Evolutionary conservation across 2,797 vertebrate species (phyloP), one percentile per base, ranked within the genome.

Genomic region (Pantherophis vulpinus): DNA sequence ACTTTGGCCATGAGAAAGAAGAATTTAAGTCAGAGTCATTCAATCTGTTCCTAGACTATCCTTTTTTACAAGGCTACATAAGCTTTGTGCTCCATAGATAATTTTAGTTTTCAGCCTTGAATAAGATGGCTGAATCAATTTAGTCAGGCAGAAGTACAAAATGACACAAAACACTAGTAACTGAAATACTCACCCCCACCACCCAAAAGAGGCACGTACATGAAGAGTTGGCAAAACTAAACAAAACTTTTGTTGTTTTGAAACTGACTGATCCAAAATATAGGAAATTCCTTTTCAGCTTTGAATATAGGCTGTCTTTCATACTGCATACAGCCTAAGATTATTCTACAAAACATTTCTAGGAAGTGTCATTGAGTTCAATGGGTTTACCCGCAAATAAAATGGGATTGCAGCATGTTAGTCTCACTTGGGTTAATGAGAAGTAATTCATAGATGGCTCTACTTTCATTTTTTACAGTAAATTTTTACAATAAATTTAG

Each of bases 71-170:
- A 91, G 47, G 88, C 54, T 56, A 89, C n/a, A 87, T 83, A 20
- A 79, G 20, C 79, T 83, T 83, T 23, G 37, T 47, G 20, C 61
- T 90, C n/a, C 60, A 88, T 87, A 92, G 27, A 89, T 88, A 91
- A 92, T 54, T 94, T 96, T 89, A 92, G n/a, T 18, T 70, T 56
- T 74, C 27, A 86, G 66, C 12, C 42, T 42, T 61, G 29, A 94
- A 88, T 32, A 95, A 90, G 63, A 63, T 91, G 47, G 42, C 42
- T 13, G 83, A 61, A 4, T 51, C 23, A 86, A 20, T 32, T 92
- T 70, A 92, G 13, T 37, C 92, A 88, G 47, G 90, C 37, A 37
- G 94, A 79, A 61, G 4, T 14, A 91, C 86, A 59, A 91, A 92
- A 42, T 59, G 29, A 90, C 7, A 29, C 66, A 92, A 1, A 23